A percentile compares a stretch with the other conserved stretches of the same genome.
These are phyloP conservation scores for Pseudorhiza aurosa DNA, from an alignment of 30 jellyfish, hydroid and myxozoan species.

Conservation along the genomic window DNA sequence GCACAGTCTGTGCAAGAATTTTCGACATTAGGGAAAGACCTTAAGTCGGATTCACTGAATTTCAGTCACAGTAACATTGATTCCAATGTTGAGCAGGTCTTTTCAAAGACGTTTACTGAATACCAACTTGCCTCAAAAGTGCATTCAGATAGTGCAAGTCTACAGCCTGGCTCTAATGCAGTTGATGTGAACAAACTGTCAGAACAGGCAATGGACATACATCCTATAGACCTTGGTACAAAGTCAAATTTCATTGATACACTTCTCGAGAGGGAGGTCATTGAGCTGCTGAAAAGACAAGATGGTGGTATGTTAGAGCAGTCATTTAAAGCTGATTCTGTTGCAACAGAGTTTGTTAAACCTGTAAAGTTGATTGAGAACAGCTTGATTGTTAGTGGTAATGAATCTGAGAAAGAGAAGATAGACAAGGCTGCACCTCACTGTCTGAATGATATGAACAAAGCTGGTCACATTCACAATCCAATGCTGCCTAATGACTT, in stretches of 20 bases:
- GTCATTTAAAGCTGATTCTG: background rate
- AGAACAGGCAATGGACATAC: background rate
- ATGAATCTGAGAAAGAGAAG: background rate
- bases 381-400: background rate
- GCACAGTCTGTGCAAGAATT: background rate
- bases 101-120: slow-evolving; percentile 42
- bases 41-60: slow-evolving; percentile 28
- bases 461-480: background rate
- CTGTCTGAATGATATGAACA: background rate
- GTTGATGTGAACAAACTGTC: background rate
- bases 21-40: background rate
- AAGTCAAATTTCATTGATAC: slow-evolving; percentile 21
- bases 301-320: background rate
- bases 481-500: background rate
- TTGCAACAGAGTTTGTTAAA: background rate
- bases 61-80: slow-evolving; percentile 53
- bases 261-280: slow-evolving; percentile 44
- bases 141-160: background rate
- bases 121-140: slow-evolving; percentile 51
- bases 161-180: background rate
- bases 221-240: background rate
- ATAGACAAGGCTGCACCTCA: background rate
- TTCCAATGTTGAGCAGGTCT: slow-evolving; percentile 63
- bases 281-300: slow-evolving; percentile 37
- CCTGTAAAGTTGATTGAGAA: background rate